phyloP scores from a whole-genome alignment of 2,797 vertebrate species.

The Muscicapa striata region DNA sequence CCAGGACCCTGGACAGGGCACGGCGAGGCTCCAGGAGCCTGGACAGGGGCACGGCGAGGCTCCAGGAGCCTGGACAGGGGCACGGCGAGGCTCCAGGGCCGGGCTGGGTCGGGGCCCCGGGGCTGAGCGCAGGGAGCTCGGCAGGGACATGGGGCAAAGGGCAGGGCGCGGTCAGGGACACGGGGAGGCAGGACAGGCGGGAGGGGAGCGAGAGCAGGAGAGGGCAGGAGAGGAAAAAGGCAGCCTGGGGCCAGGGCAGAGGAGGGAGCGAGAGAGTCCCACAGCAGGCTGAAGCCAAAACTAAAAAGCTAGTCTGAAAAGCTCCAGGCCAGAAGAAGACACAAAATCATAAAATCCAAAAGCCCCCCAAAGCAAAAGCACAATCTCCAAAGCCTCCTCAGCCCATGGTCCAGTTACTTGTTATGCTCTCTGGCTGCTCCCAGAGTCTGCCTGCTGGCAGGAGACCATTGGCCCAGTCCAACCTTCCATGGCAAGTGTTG shows the following conservation, averaged over 20 bases:
- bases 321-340: rapidly evolving
- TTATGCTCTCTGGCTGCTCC: background rate
- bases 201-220: no score
- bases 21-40: no score
- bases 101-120: no score
- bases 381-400: background rate
- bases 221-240: background rate
- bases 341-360: background rate
- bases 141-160: no score
- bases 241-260: background rate
- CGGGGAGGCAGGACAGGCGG: background rate
- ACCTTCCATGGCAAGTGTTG: background rate
- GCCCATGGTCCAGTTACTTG: background rate
- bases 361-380: background rate
- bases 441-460: no score
- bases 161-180: no score
- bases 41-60: no score
- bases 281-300: background rate
- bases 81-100: no score
- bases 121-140: no score
- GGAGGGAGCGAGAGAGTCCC: rapidly evolving
- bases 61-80: no score
- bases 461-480: background rate
- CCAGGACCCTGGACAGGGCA: background rate
- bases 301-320: background rate